Conservation (phyloP, 2,888 invertebrate species). For the Amphipyra tragopoginis region DNA sequence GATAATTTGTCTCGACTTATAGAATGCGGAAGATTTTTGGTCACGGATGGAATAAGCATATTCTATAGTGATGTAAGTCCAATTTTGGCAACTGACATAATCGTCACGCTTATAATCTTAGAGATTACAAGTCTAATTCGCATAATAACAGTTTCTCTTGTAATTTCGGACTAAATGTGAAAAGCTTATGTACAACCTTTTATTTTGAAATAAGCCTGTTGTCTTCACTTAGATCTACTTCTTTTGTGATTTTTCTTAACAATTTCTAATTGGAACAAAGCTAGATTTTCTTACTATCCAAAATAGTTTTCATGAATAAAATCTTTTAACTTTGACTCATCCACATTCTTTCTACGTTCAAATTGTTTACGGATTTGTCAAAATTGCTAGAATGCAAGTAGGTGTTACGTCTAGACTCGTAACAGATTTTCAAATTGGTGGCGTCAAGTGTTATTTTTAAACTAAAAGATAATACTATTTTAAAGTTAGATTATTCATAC, state of each 20-base stretch:
- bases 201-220: too few species aligned
- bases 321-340: too few species aligned
- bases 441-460: conserved; percentile 24
- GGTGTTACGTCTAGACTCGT: conserved; percentile 23
- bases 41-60: conserved; percentile 15
- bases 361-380: conserved; percentile 3
- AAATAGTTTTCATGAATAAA: too few species aligned
- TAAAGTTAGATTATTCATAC: conserved; percentile 23
- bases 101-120: conserved; percentile 17
- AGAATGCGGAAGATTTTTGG: conserved; percentile 48
- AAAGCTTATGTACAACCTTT: neutral
- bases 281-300: too few species aligned
- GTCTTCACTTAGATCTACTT: too few species aligned
- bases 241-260: too few species aligned
- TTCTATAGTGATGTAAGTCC: conserved; percentile 26
- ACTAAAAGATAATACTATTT: conserved; percentile 10
- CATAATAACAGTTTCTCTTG: neutral
- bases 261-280: too few species aligned
- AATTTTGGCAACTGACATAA: conserved; percentile 27
- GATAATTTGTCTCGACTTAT: conserved; percentile 29
- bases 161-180: neutral
- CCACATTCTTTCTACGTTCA: too few species aligned
- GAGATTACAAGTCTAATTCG: neutral
- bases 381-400: conserved; percentile 29
- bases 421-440: neutral